These are phyloP conservation scores for Ichneumon xanthorius DNA, from an alignment of 2,888 invertebrate genomes.

Conservation along the genomic window DNA sequence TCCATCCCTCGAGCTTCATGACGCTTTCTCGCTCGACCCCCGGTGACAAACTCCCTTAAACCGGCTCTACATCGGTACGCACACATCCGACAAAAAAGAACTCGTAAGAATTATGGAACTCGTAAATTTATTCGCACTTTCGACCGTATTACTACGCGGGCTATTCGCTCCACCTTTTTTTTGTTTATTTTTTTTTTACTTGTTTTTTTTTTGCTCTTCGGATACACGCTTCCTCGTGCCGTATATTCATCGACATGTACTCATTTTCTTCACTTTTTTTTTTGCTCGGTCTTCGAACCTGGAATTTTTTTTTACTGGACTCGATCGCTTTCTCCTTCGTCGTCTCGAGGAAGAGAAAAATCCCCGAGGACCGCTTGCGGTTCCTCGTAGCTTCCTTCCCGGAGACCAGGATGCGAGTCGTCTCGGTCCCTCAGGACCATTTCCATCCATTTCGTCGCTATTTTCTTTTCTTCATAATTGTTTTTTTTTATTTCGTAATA, in stretches of 20 bases:
- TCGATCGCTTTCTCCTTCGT: conserved; percentile 12
- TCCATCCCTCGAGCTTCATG: conserved; percentile 58
- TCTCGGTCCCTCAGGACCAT: conserved; percentile 4
- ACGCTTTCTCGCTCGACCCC: conserved; percentile 24
- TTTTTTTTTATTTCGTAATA: neutral
- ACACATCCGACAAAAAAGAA: conserved; percentile 7
- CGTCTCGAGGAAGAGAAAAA: conserved; percentile 6
- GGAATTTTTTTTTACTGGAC: neutral
- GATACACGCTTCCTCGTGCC: conserved; percentile 56
- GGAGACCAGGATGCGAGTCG: conserved; percentile 27
- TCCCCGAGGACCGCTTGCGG: conserved; percentile 28
- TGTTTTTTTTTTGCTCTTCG: conserved; percentile 1
- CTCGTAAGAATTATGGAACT: conserved; percentile 37
- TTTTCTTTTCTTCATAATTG: neutral
- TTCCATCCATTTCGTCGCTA: neutral
- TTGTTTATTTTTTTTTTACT: neutral
- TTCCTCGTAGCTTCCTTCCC: conserved; percentile 22
- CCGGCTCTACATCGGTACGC: conserved; percentile 7
- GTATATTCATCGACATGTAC: conserved; percentile 49
- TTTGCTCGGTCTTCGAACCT: neutral
- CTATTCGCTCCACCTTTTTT: conserved; percentile 27
- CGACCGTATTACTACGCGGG: conserved; percentile 13
- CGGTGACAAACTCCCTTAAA: conserved; percentile 44
- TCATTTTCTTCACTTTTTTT: conserved; percentile 9
- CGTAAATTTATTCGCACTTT: conserved; percentile 66